phyloP scores from a whole-genome alignment of 2,888 invertebrate species.

The Rotaria sp. region DNA sequence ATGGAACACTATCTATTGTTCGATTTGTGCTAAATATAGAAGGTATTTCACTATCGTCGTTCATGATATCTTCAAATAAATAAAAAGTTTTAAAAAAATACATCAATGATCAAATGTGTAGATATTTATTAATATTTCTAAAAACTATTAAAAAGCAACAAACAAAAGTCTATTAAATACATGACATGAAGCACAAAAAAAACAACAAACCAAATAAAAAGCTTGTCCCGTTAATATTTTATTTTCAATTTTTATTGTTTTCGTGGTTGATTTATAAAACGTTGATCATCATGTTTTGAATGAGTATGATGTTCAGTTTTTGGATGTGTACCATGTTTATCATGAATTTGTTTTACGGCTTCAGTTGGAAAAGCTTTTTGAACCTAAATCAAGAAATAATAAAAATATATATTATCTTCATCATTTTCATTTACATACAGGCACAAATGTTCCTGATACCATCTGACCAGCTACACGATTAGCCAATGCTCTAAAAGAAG shows the following conservation, averaged over 20 bases:
- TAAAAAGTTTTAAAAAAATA: not conserved
- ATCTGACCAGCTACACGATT: constrained; percentile 21
- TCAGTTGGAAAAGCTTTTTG: constrained; percentile 27
- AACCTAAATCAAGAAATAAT: not conserved
- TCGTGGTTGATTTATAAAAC: constrained; percentile 11
- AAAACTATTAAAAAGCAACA: not conserved
- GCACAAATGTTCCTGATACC: not conserved
- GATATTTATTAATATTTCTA: not conserved
- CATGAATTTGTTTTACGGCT: not conserved
- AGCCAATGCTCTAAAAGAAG: not conserved
- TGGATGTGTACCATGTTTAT: not conserved
- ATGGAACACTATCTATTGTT: not conserved
- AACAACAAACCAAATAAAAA: not conserved
- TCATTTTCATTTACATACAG: not conserved
- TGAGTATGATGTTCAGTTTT: not conserved
- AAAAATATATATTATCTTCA: not conserved
- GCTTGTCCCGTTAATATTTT: too few relatives aligned
- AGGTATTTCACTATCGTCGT: not conserved
- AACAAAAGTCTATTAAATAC: not conserved
- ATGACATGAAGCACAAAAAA: not conserved
- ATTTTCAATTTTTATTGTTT: not conserved
- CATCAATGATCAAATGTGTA: not conserved
- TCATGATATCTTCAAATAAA: not conserved
- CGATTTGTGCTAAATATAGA: not conserved
- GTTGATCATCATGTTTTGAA: not conserved